These are phyloP conservation scores for Bactericera cockerelli DNA, from an alignment of 1,140 invertebrate genomes.

Conservation along the genomic window DNA sequence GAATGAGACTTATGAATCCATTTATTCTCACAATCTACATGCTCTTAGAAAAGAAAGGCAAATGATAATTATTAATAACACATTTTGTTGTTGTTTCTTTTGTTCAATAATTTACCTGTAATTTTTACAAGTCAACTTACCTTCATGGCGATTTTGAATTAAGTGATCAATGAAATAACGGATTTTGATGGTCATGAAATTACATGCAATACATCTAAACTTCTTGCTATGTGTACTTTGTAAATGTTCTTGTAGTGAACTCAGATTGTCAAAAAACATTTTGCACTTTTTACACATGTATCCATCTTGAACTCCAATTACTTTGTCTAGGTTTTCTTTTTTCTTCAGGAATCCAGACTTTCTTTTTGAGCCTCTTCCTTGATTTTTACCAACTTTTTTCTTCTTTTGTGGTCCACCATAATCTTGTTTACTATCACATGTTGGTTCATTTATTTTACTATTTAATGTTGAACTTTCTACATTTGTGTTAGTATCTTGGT, in stretches of 20 bases:
- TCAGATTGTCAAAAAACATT: slow-evolving; percentile 2
- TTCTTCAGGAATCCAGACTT: neutral
- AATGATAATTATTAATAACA: no score
- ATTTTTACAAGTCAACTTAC: no score
- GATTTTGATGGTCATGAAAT: slow-evolving; percentile 2
- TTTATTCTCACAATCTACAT: no score
- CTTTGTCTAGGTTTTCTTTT: neutral
- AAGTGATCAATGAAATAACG: neutral
- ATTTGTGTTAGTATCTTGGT: neutral
- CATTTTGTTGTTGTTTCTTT: no score
- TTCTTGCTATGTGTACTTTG: slow-evolving; percentile 2
- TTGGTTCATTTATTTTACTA: neutral
- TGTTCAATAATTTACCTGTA: no score
- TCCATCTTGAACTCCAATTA: neutral
- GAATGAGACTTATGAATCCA: no score
- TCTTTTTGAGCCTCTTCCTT: neutral
- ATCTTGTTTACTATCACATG: no score
- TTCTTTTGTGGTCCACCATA: no score
- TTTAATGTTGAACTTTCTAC: neutral
- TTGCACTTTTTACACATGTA: slow-evolving; percentile 5
- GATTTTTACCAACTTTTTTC: neutral
- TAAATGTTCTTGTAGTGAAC: neutral
- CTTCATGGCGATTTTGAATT: neutral
- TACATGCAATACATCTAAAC: neutral
- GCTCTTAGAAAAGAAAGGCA: no score